These are phyloP conservation scores for Panagrolaimus sp. DNA, from an alignment of 1,140 invertebrate species.

Conservation along the genomic window DNA sequence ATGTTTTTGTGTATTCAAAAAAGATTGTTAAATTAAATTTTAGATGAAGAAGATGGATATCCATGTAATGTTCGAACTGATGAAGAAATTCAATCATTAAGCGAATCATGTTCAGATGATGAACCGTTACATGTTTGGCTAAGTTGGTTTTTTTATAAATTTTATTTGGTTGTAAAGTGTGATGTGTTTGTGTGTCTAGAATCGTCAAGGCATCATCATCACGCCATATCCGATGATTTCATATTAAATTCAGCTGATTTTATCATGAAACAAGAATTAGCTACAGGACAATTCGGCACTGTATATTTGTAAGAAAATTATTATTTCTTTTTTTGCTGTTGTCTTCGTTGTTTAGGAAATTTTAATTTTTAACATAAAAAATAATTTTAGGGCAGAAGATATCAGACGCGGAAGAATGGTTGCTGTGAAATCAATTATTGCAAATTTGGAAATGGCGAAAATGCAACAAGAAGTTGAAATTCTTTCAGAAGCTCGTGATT, in stretches of 20 bases:
- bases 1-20: not conserved
- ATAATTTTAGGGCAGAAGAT: slow-evolving; percentile 23
- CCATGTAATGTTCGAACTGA: slow-evolving; percentile 43
- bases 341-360: not conserved
- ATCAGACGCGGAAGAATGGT: not conserved
- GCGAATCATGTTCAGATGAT: slow-evolving; percentile 8
- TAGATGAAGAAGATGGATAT: slow-evolving; percentile 51
- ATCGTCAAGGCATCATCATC: no score
- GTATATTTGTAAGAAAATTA: no score
- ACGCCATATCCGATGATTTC: no score
- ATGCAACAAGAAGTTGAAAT: not conserved
- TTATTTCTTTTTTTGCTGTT: no score
- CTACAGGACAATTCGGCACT: no score
- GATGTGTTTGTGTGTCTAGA: no score
- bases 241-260: no score
- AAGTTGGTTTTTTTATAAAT: slow-evolving; percentile 14
- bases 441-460: not conserved
- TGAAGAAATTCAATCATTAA: slow-evolving; percentile 39
- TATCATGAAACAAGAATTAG: no score
- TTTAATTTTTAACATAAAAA: slow-evolving; percentile 7
- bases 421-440: slow-evolving; percentile 27
- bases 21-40: slow-evolving; percentile 22
- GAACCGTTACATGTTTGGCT: slow-evolving; percentile 9
- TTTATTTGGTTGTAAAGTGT: not conserved
- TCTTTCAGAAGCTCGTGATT: slow-evolving; percentile 81